Percentiles rank a stretch among this genome's conserved stretches.
Evolutionary conservation across 2,888 invertebrate genomes (phyloP).

Genomic region (Xanthostigma xanthostigma): DNA sequence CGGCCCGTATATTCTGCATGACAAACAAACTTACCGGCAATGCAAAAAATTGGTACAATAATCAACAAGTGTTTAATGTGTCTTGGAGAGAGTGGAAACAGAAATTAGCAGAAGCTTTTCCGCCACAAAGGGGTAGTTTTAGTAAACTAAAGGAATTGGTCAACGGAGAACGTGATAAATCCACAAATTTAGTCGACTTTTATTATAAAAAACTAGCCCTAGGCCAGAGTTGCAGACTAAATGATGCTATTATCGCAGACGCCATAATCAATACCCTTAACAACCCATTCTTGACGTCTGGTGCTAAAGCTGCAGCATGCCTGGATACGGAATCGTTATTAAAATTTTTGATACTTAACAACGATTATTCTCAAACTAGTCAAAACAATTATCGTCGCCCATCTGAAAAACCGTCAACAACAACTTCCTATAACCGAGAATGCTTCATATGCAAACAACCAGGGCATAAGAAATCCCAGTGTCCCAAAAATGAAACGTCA

Average conservation of each 20-base stretch:
- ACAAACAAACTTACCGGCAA: constrained; percentile 1
- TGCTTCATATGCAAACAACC: too few species aligned
- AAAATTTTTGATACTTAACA: too few species aligned
- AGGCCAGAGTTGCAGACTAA: constrained; percentile 7
- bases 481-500: not conserved
- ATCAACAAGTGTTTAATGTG: constrained; percentile 1
- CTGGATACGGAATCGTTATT: too few species aligned
- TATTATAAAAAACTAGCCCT: constrained; percentile 7
- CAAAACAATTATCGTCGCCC: too few species aligned
- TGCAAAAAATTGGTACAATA: constrained; percentile 6
- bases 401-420: too few species aligned
- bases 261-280: not conserved
- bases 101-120: too few species aligned
- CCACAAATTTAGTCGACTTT: constrained; percentile 5
- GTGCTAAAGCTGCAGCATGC: too few species aligned
- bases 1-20: constrained; percentile 5
- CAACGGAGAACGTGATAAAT: not conserved
- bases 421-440: too few species aligned
- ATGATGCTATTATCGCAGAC: constrained; percentile 5
- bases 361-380: too few species aligned
- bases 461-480: constrained; percentile 4
- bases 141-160: constrained; percentile 1
- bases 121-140: not conserved
- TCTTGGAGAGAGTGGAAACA: too few species aligned
- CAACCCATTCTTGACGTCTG: too few species aligned